Evolutionary conservation across 2,888 invertebrate genomes (phyloP).

Genomic region (Polymixis lichenea): DNA sequence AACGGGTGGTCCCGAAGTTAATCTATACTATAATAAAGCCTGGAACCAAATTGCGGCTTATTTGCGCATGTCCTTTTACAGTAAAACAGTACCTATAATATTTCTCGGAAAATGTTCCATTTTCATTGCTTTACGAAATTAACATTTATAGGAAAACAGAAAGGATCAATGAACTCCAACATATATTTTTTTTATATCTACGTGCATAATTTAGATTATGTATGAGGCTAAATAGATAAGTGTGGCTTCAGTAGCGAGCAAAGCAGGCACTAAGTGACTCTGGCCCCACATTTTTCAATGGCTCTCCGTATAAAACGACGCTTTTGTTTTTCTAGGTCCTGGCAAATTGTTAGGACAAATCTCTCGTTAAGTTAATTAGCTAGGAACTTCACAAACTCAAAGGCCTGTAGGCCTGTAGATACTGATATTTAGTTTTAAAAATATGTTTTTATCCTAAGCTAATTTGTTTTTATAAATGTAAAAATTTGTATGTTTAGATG

Average conservation of each 20-base stretch:
- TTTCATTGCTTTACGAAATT: constrained; percentile 12
- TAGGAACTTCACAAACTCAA: constrained; percentile 16
- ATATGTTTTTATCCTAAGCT: not conserved
- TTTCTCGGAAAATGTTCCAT: not conserved
- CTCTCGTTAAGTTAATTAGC: constrained; percentile 36
- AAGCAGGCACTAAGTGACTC: not conserved
- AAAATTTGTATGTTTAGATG: too few species aligned
- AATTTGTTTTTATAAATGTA: not conserved
- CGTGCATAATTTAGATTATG: too few species aligned
- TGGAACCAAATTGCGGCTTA: constrained; percentile 40
- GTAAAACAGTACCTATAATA: not conserved
- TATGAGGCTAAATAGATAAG: not conserved
- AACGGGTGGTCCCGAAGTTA: constrained; percentile 52
- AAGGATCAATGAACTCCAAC: not conserved
- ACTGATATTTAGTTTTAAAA: constrained; percentile 7
- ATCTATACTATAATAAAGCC: constrained; percentile 49
- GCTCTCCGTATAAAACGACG: constrained; percentile 30
- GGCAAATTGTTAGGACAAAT: constrained; percentile 33
- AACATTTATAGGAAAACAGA: constrained; percentile 2
- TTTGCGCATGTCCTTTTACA: constrained; percentile 35
- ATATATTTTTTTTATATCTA: too few species aligned
- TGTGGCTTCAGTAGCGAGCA: not conserved
- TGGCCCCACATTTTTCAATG: constrained; percentile 31
- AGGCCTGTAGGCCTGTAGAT: not conserved
- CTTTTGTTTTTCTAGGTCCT: constrained; percentile 28